These are phyloP conservation scores for Mixornis gularis DNA, from an alignment of 2,113 vertebrate genomes.

Conservation along the genomic window DNA sequence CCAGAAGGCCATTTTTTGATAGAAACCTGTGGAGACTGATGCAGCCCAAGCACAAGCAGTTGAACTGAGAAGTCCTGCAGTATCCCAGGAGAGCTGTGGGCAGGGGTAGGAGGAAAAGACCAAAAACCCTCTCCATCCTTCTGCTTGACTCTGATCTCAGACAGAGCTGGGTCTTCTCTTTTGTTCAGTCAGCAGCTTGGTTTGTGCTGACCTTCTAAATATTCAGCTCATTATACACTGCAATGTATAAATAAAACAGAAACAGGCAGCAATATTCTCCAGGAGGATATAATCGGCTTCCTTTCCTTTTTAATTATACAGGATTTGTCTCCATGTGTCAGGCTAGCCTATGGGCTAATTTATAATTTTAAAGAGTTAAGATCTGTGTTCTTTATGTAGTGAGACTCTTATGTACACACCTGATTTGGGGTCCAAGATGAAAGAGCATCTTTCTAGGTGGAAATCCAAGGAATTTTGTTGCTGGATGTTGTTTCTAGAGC, in stretches of 20 bases:
- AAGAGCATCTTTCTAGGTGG: background rate
- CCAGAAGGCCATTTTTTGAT: background rate
- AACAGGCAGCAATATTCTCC: conserved; percentile 59
- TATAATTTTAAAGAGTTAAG: conserved; percentile 30
- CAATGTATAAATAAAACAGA: conserved; percentile 63
- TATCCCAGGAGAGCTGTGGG: background rate
- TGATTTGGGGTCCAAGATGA: background rate
- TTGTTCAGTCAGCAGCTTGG: conserved; percentile 59
- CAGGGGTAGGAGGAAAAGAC: background rate
- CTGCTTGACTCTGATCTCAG: background rate
- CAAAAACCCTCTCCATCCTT: background rate
- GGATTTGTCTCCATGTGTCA: conserved; percentile 61
- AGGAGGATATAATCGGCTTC: conserved; percentile 62
- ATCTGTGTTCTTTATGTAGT: background rate
- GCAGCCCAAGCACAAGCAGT: background rate
- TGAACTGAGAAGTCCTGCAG: background rate
- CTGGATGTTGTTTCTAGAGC: background rate
- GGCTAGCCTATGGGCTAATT: conserved; percentile 6
- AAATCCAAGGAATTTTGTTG: background rate
- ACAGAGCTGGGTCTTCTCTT: conserved; percentile 27
- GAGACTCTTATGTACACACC: background rate
- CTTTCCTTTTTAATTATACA: conserved; percentile 61
- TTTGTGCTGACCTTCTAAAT: conserved; percentile 71
- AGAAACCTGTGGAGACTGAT: background rate
- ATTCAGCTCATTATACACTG: conserved; percentile 60